Evolutionary conservation across 2,888 invertebrate genomes (phyloP).

Genomic region (Melipona bicolor): DNA sequence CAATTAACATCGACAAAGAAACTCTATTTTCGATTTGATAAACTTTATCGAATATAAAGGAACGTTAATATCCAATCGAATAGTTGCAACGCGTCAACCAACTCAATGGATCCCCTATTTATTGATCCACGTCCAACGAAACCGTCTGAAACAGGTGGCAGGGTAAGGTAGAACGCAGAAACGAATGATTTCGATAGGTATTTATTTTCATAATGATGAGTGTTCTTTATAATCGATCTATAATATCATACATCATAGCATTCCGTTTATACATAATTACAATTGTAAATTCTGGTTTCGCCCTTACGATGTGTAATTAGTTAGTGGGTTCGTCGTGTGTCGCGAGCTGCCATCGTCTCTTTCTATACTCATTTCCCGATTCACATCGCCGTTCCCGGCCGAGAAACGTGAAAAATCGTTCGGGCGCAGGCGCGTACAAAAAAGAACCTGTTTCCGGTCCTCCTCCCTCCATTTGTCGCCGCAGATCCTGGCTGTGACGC

Average conservation of each 20-base stretch:
- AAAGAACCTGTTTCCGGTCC: constrained; percentile 45
- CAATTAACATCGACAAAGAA: not conserved
- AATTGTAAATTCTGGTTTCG: constrained; percentile 80
- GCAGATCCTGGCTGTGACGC: constrained; percentile 18
- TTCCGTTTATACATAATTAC: constrained; percentile 84
- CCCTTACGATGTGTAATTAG: constrained; percentile 75
- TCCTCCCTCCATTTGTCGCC: constrained; percentile 5
- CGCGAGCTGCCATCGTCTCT: constrained; percentile 55
- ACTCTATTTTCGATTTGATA: not conserved
- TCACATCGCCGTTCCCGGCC: constrained; percentile 28
- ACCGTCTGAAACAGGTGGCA: constrained; percentile 12
- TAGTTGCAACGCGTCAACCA: not conserved
- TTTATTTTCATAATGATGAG: constrained; percentile 83
- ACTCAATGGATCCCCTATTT: constrained; percentile 3
- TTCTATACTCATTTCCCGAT: not conserved
- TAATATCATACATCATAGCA: constrained; percentile 84
- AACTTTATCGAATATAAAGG: not conserved
- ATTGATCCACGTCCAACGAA: constrained; percentile 14
- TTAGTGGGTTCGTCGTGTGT: constrained; percentile 76
- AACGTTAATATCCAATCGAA: not conserved
- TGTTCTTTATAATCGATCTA: constrained; percentile 84
- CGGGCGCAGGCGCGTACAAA: constrained; percentile 70
- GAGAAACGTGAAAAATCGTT: constrained; percentile 65
- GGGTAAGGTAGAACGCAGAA: constrained; percentile 3
- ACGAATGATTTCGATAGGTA: constrained; percentile 76